Evolutionary conservation across 2,888 invertebrate species (phyloP), one percentile per base, ranked within the genome.

Genomic region (Nymphalis polychloros): DNA sequence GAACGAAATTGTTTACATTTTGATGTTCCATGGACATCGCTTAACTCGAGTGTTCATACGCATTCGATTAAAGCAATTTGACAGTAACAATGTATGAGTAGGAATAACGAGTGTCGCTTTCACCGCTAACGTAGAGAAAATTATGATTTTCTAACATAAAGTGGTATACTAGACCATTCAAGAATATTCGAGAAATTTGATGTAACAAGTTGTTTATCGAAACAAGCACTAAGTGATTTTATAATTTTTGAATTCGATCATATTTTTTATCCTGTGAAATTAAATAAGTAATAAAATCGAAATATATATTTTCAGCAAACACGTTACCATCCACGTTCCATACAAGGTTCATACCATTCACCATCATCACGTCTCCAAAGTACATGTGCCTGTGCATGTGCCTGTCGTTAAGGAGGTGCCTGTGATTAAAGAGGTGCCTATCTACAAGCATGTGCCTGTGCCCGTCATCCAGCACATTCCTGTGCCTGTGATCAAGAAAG

Each of bases 341-440:
- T 92, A 92, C 86, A 92, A 92, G 74, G 78, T 92, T 49, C 91
- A 91, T 78, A 92, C 91, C 1, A 80, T 91, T 76, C 92, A 92
- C 75, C 92, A 92, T 71, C 92, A 92, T 80, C 92, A 92, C 83
- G 91, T 91, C 2, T 83, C 84, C n/a, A 92, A 91, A 71, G 86
- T 91, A 0, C 89, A 84, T 61, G 84, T 87, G 0, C 90, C 90
- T 0, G 86, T 89, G 0, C 90, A 90, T 72, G 89, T 90, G 7
- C 90, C 90, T 0, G 91, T 92, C 0, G 81, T 89, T 19, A 92
- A 92, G 61, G 91, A 92, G 63, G 91, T 92, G 13, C 83, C 76
- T n/a, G 89, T 92, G 46, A 82, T 87, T 76, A 92, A 92, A 72
- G 91, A 92, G 73, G 92, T 92, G 69, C 91, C 91, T 0, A 77